These are phyloP conservation scores for Tachyglossus aculeatus DNA, from an alignment of 2,797 vertebrate species.

Conservation along the genomic window DNA sequence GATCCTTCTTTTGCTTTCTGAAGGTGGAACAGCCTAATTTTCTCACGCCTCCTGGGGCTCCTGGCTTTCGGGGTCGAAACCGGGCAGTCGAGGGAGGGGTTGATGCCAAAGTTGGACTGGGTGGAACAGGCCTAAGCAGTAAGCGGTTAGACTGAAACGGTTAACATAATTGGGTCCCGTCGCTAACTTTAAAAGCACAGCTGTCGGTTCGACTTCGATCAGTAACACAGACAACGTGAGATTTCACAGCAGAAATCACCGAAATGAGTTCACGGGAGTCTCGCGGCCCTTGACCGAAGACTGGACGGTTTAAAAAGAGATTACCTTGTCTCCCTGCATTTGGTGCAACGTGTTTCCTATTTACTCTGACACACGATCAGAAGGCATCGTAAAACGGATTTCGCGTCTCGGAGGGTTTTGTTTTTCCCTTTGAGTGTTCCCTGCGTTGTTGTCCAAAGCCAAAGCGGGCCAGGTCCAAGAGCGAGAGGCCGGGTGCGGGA, in stretches of 20 bases:
- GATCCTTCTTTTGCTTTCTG: no score
- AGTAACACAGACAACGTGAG: background rate
- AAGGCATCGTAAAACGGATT: background rate
- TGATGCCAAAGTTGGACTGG: no score
- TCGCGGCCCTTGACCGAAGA: background rate
- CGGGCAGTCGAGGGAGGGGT: no score
- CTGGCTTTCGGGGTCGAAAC: no score
- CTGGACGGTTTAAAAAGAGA: background rate
- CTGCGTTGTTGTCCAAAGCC: no score
- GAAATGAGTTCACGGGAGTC: background rate
- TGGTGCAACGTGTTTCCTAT: background rate
- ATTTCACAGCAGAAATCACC: background rate
- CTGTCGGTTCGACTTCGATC: background rate
- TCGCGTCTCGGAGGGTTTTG: background rate
- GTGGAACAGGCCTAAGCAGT: background rate
- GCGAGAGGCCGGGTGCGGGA: no score
- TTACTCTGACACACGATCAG: background rate
- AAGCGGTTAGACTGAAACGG: background rate
- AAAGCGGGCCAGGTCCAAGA: no score
- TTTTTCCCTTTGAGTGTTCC: no score
- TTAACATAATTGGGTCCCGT: background rate
- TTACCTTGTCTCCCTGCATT: background rate
- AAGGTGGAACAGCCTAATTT: no score
- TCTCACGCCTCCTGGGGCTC: no score
- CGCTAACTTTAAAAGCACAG: background rate